A percentile compares a stretch with the other conserved stretches of the same genome.
These are phyloP conservation scores for Peromyscus nudipes DNA, from an alignment of 2,797 vertebrate species.

Conservation along the genomic window DNA sequence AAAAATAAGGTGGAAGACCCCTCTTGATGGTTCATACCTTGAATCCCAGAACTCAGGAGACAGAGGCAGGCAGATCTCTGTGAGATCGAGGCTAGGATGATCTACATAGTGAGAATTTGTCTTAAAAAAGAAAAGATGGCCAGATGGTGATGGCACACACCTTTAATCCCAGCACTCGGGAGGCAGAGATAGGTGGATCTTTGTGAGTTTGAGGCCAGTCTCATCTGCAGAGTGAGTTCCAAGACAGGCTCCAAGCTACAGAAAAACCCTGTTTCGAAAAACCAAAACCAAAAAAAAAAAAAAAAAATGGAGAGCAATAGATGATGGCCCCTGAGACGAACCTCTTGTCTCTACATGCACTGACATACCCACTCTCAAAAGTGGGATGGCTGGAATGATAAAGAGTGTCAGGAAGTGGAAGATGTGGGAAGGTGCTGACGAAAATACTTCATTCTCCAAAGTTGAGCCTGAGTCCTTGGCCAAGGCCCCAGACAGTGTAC, in stretches of 20 bases:
- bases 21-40: background rate
- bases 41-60: background rate
- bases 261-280: too few species aligned
- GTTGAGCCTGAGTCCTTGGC: background rate
- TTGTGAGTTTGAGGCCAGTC: too few species aligned
- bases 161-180: too few species aligned
- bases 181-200: too few species aligned
- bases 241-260: too few species aligned
- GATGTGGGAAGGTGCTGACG: background rate
- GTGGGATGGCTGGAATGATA: background rate
- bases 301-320: background rate
- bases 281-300: too few species aligned
- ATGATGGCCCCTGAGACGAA: background rate
- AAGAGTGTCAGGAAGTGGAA: background rate
- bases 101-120: background rate
- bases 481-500: slow-evolving; percentile 82
- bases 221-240: too few species aligned
- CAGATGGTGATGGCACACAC: too few species aligned
- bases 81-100: background rate
- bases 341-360: too few species aligned
- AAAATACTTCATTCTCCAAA: background rate
- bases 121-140: background rate
- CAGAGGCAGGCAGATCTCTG: background rate
- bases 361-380: background rate
- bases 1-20: background rate